Evolutionary conservation across 1,140 invertebrate genomes (phyloP).

Genomic region (Drosophila jambulina): DNA sequence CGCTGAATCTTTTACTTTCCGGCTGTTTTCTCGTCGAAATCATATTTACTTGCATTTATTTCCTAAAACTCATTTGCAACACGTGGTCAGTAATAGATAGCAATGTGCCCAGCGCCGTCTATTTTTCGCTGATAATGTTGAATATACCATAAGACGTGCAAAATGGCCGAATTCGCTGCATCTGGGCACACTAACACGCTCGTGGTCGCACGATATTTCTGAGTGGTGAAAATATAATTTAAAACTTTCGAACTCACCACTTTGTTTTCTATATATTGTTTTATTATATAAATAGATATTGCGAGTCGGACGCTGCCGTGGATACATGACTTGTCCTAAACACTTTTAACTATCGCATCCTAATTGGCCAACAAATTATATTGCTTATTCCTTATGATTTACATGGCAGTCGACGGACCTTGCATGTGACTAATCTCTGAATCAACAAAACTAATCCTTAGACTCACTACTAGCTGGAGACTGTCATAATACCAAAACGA

Average conservation of each 20-base stretch:
- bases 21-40: not conserved
- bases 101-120: too few relatives aligned
- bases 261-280: slow-evolving; percentile 52
- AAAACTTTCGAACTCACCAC: slow-evolving; percentile 14
- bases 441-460: slow-evolving; percentile 49
- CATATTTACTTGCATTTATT: slow-evolving; percentile 4
- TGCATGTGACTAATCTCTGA: slow-evolving; percentile 58
- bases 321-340: slow-evolving; percentile 69
- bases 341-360: slow-evolving; percentile 51
- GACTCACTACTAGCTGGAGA: slow-evolving; percentile 12
- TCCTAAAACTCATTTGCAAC: slow-evolving; percentile 13
- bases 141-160: too few relatives aligned
- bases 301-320: slow-evolving; percentile 67
- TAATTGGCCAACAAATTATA: slow-evolving; percentile 73
- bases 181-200: too few relatives aligned
- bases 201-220: too few relatives aligned
- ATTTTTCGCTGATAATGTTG: too few relatives aligned
- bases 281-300: slow-evolving; percentile 84
- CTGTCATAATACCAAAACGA: slow-evolving; percentile 2
- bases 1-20: too few relatives aligned
- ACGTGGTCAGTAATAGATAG: too few relatives aligned
- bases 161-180: too few relatives aligned
- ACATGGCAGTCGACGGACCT: slow-evolving; percentile 56
- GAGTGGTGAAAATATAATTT: not conserved
- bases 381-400: slow-evolving; percentile 66